Conservation (phyloP, 2,888 invertebrate genomes). For the Elmis aenea region DNA sequence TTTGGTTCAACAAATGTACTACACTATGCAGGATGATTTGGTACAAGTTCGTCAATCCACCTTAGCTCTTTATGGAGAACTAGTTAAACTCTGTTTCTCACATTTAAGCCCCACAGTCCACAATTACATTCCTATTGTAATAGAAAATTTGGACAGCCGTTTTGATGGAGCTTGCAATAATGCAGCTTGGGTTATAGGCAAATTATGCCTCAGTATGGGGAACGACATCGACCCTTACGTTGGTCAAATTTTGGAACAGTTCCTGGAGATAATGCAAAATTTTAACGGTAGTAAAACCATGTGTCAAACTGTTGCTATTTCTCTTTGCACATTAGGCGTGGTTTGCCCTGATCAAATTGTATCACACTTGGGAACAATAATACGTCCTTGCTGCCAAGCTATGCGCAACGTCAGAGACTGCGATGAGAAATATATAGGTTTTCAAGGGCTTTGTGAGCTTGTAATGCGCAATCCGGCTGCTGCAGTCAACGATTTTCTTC, state of each 20-base stretch:
- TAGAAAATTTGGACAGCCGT: conserved; percentile 93
- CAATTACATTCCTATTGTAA: conserved; percentile 92
- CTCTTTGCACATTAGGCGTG: conserved; percentile 99
- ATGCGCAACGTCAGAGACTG: conserved; percentile 97
- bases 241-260: conserved; percentile 78
- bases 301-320: conserved; percentile 98
- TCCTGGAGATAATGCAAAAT: conserved; percentile 90
- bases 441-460: conserved; percentile 98
- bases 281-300: conserved; percentile 94
- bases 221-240: conserved; percentile 88
- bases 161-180: conserved; percentile 98
- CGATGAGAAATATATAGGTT: conserved; percentile 98
- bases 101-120: conserved; percentile 90
- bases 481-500: conserved; percentile 95
- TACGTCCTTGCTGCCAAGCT: conserved; percentile 97
- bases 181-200: conserved; percentile 99
- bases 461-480: conserved; percentile 94
- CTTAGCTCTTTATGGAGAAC: conserved; percentile 71
- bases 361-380: conserved; percentile 96
- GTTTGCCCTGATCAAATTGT: conserved; percentile 99
- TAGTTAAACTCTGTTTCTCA: conserved; percentile 74
- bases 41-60: conserved; percentile 71
- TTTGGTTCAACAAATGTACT: conserved; percentile 61
- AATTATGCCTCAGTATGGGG: conserved; percentile 93
- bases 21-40: conserved; percentile 69